A percentile compares a stretch with the other conserved stretches of the same genome.
These are phyloP conservation scores for Nesoenas mayeri DNA, from an alignment of 2,113 vertebrate species.

Conservation along the genomic window DNA sequence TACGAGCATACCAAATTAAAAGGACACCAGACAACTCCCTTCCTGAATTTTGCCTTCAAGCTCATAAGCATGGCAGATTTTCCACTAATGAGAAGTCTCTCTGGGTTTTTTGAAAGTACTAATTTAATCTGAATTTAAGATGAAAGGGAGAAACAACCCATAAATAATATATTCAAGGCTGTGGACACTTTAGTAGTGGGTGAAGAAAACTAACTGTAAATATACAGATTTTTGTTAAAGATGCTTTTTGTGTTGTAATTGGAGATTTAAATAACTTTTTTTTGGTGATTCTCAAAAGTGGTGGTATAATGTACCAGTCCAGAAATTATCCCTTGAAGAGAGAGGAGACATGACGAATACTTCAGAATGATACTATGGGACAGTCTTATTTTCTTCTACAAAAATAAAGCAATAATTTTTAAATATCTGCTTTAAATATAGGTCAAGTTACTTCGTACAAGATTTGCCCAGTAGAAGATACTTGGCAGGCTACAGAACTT, in stretches of 20 bases:
- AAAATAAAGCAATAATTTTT: neutral
- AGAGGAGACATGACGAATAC: neutral
- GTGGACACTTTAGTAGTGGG: neutral
- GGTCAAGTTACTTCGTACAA: neutral
- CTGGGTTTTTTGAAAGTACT: neutral
- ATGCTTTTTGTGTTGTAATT: neutral
- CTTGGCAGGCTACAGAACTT: neutral
- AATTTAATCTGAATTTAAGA: slow-evolving; percentile 40
- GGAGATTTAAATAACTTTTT: neutral
- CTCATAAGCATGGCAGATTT: neutral
- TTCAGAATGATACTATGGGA: neutral
- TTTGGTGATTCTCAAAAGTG: neutral
- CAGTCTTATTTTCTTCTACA: neutral
- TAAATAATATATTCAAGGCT: neutral
- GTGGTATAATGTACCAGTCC: neutral
- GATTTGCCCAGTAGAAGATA: neutral
- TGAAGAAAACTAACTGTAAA: neutral
- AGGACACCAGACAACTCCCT: neutral
- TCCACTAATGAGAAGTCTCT: neutral
- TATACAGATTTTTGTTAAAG: neutral
- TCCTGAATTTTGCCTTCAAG: neutral
- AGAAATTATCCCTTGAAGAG: neutral
- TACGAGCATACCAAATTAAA: neutral
- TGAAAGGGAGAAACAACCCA: neutral
- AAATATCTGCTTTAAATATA: neutral